Evolutionary conservation across 2,888 invertebrate genomes (phyloP).

Genomic region (Drosophila helvetica): DNA sequence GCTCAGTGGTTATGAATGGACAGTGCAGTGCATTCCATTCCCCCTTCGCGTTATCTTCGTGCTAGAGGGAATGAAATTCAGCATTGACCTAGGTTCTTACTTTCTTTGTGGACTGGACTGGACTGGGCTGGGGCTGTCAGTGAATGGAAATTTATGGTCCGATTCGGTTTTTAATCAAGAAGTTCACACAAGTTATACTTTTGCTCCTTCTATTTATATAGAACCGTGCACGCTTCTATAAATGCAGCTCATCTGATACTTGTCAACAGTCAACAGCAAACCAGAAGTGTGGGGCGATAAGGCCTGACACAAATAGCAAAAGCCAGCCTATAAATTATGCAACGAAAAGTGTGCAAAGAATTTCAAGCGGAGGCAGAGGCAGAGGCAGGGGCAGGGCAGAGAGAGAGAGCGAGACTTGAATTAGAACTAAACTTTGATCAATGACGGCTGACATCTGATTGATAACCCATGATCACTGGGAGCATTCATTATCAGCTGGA

Average conservation of each 20-base stretch:
- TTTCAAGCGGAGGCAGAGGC: too few relatives aligned
- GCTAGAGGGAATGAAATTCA: neutral
- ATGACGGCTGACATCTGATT: conserved; percentile 22
- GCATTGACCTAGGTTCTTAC: conserved; percentile 35
- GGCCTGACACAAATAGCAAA: conserved; percentile 6
- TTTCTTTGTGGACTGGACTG: neutral
- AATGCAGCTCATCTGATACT: conserved; percentile 28
- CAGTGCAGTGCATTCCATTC: neutral
- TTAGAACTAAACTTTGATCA: conserved; percentile 28
- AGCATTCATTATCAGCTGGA: conserved; percentile 28
- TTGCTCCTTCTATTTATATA: conserved; percentile 2
- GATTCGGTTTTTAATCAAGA: conserved; percentile 22
- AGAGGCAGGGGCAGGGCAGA: too few relatives aligned
- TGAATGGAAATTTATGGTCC: conserved; percentile 27
- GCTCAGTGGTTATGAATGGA: neutral
- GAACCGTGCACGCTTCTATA: neutral
- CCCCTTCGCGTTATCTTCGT: neutral
- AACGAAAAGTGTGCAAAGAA: conserved; percentile 19
- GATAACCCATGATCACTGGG: conserved; percentile 24
- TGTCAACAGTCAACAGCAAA: neutral
- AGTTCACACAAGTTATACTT: neutral
- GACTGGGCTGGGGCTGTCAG: too few relatives aligned
- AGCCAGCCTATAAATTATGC: conserved; percentile 30
- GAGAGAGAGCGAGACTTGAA: neutral
- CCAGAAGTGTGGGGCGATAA: conserved; percentile 24